A percentile compares a stretch with the other conserved stretches of the same genome.
Evolutionary conservation across 2,888 invertebrate genomes (phyloP).

Genomic region (Coelopa pilipes): DNA sequence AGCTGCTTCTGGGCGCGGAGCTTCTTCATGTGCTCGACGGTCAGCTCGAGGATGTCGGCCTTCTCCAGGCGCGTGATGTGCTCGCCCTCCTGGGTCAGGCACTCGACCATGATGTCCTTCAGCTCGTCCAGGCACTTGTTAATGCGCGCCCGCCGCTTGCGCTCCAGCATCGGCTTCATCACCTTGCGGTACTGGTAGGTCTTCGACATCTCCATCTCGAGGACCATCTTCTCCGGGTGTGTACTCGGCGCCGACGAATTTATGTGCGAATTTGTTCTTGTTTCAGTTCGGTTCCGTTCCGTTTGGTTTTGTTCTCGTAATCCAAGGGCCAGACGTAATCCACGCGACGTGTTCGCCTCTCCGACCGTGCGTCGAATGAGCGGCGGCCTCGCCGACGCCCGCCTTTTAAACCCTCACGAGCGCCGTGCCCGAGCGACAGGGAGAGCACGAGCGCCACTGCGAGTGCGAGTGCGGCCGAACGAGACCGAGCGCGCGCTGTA

Average conservation of each 20-base stretch:
- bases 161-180: constrained; percentile 93
- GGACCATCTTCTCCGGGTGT: constrained; percentile 55
- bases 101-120: constrained; percentile 85
- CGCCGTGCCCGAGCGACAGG: constrained; percentile 38
- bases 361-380: constrained; percentile 63
- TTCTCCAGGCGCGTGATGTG: constrained; percentile 91
- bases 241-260: too few species aligned
- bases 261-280: too few species aligned
- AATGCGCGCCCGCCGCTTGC: constrained; percentile 88
- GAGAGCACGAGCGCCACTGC: too few species aligned
- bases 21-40: constrained; percentile 88
- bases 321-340: constrained; percentile 50
- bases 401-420: constrained; percentile 61
- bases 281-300: background rate
- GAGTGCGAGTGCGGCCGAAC: too few species aligned
- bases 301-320: constrained; percentile 17
- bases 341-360: constrained; percentile 46
- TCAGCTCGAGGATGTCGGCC: constrained; percentile 89
- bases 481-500: too few species aligned
- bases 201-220: constrained; percentile 75
- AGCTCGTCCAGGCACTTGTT: constrained; percentile 91
- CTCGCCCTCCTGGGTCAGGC: constrained; percentile 81
- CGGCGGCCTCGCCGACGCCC: constrained; percentile 52
- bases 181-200: constrained; percentile 95
- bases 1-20: constrained; percentile 79